phyloP scores from a whole-genome alignment of 2,113 vertebrate species.

The Ciconia maguari region DNA sequence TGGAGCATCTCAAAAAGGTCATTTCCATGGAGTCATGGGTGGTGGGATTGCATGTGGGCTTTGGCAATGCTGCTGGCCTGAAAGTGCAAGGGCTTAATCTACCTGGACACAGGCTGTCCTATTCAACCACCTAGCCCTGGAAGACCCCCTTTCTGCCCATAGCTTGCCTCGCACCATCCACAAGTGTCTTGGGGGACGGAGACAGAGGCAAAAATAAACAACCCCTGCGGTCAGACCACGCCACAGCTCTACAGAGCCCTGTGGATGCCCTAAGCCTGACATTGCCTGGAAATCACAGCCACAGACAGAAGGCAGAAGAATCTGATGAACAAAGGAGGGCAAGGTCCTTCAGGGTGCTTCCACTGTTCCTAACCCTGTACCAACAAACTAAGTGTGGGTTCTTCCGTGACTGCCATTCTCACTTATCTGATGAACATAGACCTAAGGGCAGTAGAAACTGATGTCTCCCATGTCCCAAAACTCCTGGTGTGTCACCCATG shows the following conservation, averaged over 20 bases:
- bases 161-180: not conserved
- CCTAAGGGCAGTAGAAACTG: too few species aligned
- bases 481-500: not conserved
- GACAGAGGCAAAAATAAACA: not conserved
- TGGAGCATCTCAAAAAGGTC: not conserved
- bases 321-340: not conserved
- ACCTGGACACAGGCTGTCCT: not conserved
- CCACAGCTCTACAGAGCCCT: not conserved
- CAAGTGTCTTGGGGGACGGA: not conserved
- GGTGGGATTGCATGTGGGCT: not conserved
- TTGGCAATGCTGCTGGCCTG: not conserved
- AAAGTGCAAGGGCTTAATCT: not conserved
- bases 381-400: not conserved
- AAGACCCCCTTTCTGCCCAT: not conserved
- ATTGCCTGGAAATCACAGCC: not conserved
- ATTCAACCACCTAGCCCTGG: not conserved
- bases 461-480: not conserved
- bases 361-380: not conserved
- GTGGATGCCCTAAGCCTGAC: not conserved
- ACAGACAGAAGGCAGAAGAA: not conserved
- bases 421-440: not conserved
- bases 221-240: not conserved
- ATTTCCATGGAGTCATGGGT: not conserved
- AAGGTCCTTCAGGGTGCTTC: not conserved
- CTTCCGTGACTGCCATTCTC: not conserved